Base-by-base conservation (phyloP, 2,113 vertebrate genomes). In the Zosterops pallidus region DNA sequence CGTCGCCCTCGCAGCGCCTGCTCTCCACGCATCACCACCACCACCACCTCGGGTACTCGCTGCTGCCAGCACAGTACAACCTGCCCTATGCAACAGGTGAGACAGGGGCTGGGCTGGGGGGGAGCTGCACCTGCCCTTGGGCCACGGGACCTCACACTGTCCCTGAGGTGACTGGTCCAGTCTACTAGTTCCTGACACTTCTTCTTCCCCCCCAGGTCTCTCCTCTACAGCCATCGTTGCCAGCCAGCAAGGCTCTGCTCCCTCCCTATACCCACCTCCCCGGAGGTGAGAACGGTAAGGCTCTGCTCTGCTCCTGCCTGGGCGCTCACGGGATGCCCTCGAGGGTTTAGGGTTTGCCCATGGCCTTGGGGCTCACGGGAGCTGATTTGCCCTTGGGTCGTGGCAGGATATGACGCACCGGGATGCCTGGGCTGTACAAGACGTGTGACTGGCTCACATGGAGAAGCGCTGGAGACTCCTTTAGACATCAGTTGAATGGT, bases 401-500 rank as follows among this genome's bases (percentile, higher is more conserved):
- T 67, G 74, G 65, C 97, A 99, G 99, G 99, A 98, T 97, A 92
- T 98, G 96, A 97, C 83, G 96, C 94, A 96, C 98, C 94, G 71
- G 98, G 97, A 98, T 97, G 97, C 98, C 98, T 98, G 98, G 98
- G 97, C 98, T 98, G 95, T 97, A 97, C 97, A 89, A 98, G 98
- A 98, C 98, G 98, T 98, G 98, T 99, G 99, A 99, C 98, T 98
- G 99, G 99, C 98, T 99, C 99, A 98, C 98, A 98, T 98, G 98
- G 97, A 98, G 98, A 98, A 95, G 97, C 56, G 96, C 98, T 95
- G 98, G 95, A 98, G 97, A 97, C 98, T 98, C 98, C 98, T 98
- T 98, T 98, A 98, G 98, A 98, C 99, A 99, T 99, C 99, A 99
- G 99, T 99, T 99, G 98, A 99, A 99, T 99, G 99, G 99, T 99